Evolutionary conservation across 2,797 vertebrate species (phyloP).

Genomic region (Salmo trutta): DNA sequence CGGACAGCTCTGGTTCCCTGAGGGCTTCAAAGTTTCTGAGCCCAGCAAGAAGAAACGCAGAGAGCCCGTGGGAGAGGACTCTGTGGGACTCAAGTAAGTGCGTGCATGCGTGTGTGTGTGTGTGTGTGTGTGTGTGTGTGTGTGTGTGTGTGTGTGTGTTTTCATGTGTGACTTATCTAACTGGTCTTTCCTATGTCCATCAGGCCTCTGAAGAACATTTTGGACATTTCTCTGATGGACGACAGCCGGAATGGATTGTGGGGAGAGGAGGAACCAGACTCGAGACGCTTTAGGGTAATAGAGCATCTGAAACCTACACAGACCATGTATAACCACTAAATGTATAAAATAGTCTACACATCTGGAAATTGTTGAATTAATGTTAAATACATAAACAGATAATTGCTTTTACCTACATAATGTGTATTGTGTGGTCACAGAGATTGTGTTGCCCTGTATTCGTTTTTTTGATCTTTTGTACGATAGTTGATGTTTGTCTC

Average conservation of each 20-base stretch:
- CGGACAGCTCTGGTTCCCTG: slow-evolving; percentile 97
- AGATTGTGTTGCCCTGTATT: background rate
- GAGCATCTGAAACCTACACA: background rate
- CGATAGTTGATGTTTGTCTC: background rate
- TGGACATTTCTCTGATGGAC: slow-evolving; percentile 92
- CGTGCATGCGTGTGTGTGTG: slow-evolving; percentile 41
- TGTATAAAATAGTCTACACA: no score
- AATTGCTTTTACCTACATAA: background rate
- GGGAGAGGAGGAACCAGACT: slow-evolving; percentile 91
- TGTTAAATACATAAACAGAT: background rate
- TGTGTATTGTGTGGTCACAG: background rate
- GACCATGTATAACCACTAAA: no score
- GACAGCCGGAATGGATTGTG: slow-evolving; percentile 95
- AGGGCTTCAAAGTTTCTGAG: slow-evolving; percentile 90
- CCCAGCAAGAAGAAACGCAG: slow-evolving; percentile 94
- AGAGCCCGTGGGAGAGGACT: slow-evolving; percentile 93
- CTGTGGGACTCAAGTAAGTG: slow-evolving; percentile 93
- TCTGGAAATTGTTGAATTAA: background rate
- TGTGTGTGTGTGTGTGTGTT: slow-evolving; percentile 73
- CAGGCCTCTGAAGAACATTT: slow-evolving; percentile 85
- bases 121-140: slow-evolving; percentile 38
- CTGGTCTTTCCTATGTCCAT: slow-evolving; percentile 24
- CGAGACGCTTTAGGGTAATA: slow-evolving; percentile 91
- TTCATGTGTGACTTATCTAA: slow-evolving; percentile 30
- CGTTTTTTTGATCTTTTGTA: background rate